phyloP scores from a whole-genome alignment of 2,797 vertebrate species.

The Monodelphis domestica region DNA sequence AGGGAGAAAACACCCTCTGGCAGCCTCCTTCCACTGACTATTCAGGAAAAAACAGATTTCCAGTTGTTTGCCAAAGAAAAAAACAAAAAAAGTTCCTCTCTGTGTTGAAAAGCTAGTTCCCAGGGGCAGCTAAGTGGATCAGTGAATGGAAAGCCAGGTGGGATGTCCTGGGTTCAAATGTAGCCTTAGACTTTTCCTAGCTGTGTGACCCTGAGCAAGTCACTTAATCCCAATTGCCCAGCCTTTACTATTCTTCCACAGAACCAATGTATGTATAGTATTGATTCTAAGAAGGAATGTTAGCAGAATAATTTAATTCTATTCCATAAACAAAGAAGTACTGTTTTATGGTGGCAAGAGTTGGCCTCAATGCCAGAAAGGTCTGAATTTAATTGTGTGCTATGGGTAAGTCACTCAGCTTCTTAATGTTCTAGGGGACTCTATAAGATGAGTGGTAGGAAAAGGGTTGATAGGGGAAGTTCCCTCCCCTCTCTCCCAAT shows the following conservation, averaged over 20 bases:
- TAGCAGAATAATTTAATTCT: not conserved
- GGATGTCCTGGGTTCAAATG: too few relatives aligned
- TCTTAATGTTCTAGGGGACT: not conserved
- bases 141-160: too few relatives aligned
- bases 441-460: not conserved
- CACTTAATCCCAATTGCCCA: too few relatives aligned
- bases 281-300: not conserved
- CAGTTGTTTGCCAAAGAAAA: not conserved
- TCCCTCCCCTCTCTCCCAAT: not conserved
- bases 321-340: not conserved
- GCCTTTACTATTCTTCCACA: too few relatives aligned
- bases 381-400: not conserved
- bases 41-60: not conserved
- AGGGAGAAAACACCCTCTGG: not conserved
- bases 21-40: not conserved
- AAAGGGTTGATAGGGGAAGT: not conserved
- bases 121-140: too few relatives aligned
- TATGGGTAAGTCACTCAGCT: not conserved
- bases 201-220: too few relatives aligned
- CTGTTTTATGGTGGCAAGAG: not conserved
- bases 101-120: not conserved
- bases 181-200: too few relatives aligned
- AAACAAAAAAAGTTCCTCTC: not conserved
- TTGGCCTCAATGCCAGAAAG: not conserved
- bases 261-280: too few relatives aligned